Conservation (phyloP, 2,888 invertebrate species). For the Ichneumoninae sp. region DNA sequence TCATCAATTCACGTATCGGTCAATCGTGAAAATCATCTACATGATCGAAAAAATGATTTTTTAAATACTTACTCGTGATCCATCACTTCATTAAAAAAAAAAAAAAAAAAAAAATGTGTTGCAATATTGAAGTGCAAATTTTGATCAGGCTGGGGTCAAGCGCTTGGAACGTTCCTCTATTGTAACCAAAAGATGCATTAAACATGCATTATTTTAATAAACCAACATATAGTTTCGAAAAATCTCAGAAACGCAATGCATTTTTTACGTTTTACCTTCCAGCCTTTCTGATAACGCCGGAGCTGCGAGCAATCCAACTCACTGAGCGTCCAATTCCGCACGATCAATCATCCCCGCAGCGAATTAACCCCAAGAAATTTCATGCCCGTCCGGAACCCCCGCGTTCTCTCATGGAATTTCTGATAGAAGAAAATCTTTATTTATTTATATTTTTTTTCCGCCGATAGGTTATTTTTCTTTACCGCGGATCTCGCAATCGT, state of each 20-base stretch:
- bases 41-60: no score
- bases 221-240: no score
- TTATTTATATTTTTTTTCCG: slow-evolving; percentile 62
- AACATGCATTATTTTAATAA: no score
- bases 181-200: no score
- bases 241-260: no score
- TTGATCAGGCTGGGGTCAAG: no score
- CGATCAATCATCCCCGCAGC: not conserved
- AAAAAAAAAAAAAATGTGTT: not conserved
- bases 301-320: not conserved
- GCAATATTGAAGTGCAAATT: no score
- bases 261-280: not conserved
- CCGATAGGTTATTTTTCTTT: slow-evolving; percentile 75
- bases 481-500: slow-evolving; percentile 75
- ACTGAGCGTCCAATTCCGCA: not conserved
- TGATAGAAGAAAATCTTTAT: slow-evolving; percentile 66
- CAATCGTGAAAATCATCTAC: no score
- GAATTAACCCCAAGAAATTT: not conserved
- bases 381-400: not conserved
- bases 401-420: slow-evolving; percentile 4
- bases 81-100: no score
- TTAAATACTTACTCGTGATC: no score
- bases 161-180: no score
- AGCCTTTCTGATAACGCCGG: not conserved
- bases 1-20: no score